These are phyloP conservation scores for Drosophila austrosaltans DNA, from an alignment of 2,888 invertebrate species.

Conservation along the genomic window DNA sequence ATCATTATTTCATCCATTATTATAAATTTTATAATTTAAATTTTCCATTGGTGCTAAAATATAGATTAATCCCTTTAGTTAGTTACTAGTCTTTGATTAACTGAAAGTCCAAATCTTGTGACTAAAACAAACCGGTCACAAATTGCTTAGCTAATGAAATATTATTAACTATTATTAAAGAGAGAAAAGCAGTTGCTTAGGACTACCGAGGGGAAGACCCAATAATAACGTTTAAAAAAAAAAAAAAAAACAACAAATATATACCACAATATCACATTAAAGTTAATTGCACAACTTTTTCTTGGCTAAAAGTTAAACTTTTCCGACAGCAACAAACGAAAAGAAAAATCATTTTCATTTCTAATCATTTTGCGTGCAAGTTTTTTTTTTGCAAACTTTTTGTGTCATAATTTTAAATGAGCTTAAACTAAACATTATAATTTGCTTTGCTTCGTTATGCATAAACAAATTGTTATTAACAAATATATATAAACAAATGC, in stretches of 20 bases:
- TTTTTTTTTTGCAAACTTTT: background rate
- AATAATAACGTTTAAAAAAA: background rate
- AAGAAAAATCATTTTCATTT: background rate
- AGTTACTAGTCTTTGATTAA: background rate
- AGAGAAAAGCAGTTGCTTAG: conserved; percentile 9
- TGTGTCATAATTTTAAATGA: conserved; percentile 3
- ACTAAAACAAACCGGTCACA: conserved; percentile 35
- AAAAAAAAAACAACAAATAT: conserved; percentile 26
- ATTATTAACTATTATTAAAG: conserved; percentile 28
- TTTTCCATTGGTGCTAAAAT: background rate
- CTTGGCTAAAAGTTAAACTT: background rate
- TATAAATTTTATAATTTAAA: no score
- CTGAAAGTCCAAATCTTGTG: background rate
- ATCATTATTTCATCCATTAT: no score
- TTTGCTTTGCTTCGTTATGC: conserved; percentile 15
- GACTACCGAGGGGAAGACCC: conserved; percentile 2
- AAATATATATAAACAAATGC: conserved; percentile 20
- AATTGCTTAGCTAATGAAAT: conserved; percentile 40
- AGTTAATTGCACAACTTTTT: conserved; percentile 26
- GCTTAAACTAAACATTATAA: background rate
- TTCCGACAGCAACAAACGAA: background rate
- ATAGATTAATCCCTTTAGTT: background rate
- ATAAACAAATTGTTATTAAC: conserved; percentile 30
- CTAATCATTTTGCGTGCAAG: background rate
- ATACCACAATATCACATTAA: conserved; percentile 30